phyloP scores from a whole-genome alignment of 37 sponge, comb jelly and placozoan species.

The Cladorhizidae sp. region DNA sequence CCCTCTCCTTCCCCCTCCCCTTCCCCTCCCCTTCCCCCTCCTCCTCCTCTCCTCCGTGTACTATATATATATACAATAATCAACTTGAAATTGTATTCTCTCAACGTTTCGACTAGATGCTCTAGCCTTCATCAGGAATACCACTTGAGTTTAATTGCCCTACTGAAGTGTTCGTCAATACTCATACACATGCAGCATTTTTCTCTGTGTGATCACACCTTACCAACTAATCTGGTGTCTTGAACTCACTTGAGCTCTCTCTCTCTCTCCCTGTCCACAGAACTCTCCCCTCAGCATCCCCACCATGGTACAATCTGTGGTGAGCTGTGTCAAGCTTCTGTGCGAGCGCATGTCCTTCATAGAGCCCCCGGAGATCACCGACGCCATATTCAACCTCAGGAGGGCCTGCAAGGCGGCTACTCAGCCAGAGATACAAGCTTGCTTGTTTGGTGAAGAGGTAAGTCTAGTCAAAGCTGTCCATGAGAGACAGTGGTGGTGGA shows the following conservation, averaged over 20 bases:
- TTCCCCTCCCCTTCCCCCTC: no score
- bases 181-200: no score
- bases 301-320: conserved; percentile 25
- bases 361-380: conserved; percentile 49
- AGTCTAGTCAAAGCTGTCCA: no score
- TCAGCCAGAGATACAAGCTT: conserved; percentile 1
- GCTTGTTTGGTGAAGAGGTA: background rate
- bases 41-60: no score
- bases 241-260: background rate
- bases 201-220: background rate
- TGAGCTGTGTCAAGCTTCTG: conserved; percentile 47
- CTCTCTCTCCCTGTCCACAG: conserved; percentile 4
- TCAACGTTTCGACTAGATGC: no score
- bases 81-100: no score
- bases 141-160: no score
- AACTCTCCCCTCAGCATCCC: conserved; percentile 22
- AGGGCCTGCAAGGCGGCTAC: conserved; percentile 35
- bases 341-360: conserved; percentile 60
- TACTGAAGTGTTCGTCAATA: no score
- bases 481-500: no score
- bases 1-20: no score
- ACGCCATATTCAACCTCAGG: conserved; percentile 52
- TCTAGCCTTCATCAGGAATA: no score
- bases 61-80: no score
- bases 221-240: background rate